Conservation (phyloP, 2,888 invertebrate genomes). For the Microplitis manilae region DNA sequence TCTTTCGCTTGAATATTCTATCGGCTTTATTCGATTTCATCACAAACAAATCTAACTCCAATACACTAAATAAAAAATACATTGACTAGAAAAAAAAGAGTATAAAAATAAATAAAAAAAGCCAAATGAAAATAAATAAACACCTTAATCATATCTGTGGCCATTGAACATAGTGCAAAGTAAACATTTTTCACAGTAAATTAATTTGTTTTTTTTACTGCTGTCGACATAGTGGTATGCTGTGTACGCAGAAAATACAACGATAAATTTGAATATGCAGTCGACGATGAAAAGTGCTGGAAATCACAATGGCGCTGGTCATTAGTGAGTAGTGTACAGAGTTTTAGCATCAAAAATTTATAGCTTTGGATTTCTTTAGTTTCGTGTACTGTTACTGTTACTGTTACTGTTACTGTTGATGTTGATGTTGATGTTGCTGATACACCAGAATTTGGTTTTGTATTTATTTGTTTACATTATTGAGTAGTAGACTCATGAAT, state of each 20-base stretch:
- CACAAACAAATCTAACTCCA: neutral
- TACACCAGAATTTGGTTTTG: neutral
- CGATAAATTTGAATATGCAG: slow-evolving; percentile 25
- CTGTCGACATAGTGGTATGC: neutral
- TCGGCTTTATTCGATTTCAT: slow-evolving; percentile 9
- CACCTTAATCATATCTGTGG: neutral
- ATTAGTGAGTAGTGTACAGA: slow-evolving; percentile 14
- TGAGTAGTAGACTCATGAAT: slow-evolving; percentile 13
- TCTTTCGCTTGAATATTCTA: slow-evolving; percentile 9
- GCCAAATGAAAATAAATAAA: neutral
- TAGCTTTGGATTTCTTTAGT: slow-evolving; percentile 5
- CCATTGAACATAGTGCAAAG: neutral
- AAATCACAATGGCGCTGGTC: slow-evolving; percentile 24
- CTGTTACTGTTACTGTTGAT: neutral
- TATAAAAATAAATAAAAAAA: neutral
- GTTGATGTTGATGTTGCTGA: neutral
- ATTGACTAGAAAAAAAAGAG: neutral
- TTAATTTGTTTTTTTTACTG: slow-evolving; percentile 23
- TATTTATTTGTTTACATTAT: neutral
- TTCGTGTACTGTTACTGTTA: neutral
- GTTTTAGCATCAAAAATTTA: slow-evolving; percentile 18
- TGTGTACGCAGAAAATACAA: neutral
- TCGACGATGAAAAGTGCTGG: slow-evolving; percentile 29
- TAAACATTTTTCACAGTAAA: slow-evolving; percentile 1
- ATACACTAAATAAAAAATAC: neutral